Percentiles rank a stretch among this genome's conserved stretches.
phyloP scores from a whole-genome alignment of 2,113 vertebrate genomes.

The Mystacornis crossleyi region DNA sequence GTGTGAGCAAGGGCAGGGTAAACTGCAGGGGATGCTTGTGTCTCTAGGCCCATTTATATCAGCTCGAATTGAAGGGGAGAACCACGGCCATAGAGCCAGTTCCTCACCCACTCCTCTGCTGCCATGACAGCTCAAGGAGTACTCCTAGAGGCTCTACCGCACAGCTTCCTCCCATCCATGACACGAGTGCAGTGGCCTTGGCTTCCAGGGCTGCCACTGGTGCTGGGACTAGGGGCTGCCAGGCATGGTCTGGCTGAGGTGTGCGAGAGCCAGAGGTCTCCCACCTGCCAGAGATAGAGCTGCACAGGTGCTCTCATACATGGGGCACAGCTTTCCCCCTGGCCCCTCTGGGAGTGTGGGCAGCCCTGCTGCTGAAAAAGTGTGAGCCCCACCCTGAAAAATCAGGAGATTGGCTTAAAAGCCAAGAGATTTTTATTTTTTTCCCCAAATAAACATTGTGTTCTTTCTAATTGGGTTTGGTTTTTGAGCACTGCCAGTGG shows the following conservation, averaged over 20 bases:
- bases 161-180: not conserved
- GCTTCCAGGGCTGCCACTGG: not conserved
- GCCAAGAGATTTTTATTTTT: not conserved
- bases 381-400: not conserved
- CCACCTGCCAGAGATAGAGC: constrained; percentile 8
- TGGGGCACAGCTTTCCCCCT: rapidly evolving
- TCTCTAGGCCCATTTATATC: not conserved
- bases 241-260: not conserved
- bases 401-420: not conserved
- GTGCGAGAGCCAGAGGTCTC: not conserved
- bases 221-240: not conserved
- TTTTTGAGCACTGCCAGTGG: not conserved
- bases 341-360: not conserved
- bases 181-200: rapidly evolving
- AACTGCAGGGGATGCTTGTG: not conserved
- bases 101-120: not conserved
- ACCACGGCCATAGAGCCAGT: not conserved
- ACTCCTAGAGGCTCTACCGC: not conserved
- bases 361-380: not conserved
- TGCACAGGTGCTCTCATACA: not conserved
- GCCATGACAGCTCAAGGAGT: not conserved
- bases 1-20: not conserved
- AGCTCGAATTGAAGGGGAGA: not conserved
- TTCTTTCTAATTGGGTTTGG: not conserved
- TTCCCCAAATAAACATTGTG: not conserved